phyloP scores from a whole-genome alignment of 2,113 vertebrate species.

The Microtus ochrogaster region DNA sequence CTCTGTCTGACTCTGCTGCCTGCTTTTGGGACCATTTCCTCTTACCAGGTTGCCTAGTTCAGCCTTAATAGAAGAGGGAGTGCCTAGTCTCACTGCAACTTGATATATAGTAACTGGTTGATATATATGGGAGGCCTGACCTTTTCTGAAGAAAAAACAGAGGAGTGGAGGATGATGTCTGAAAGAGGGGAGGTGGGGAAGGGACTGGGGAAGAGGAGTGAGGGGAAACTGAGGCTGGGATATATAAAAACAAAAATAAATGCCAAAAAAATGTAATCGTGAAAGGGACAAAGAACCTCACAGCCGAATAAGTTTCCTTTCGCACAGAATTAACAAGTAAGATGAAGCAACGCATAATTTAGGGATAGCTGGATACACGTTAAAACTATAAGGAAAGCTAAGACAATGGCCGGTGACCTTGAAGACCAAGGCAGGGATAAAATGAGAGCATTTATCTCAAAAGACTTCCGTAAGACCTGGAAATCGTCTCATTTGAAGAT shows the following conservation, averaged over 20 bases:
- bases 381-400: neutral
- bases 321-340: neutral
- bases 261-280: neutral
- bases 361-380: neutral
- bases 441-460: neutral
- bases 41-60: neutral
- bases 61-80: neutral
- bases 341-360: neutral
- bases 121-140: neutral
- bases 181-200: neutral
- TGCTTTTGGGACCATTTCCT: neutral
- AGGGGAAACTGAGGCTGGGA: neutral
- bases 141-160: neutral
- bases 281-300: neutral
- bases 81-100: neutral
- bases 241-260: neutral
- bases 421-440: too few species aligned
- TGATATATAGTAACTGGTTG: neutral
- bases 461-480: neutral
- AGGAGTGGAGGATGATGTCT: neutral
- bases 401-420: neutral
- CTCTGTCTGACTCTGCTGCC: neutral
- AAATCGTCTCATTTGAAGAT: slow-evolving; percentile 6
- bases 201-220: neutral
- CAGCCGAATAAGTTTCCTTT: neutral